These are phyloP conservation scores for Parnassius apollo DNA, from an alignment of 2,888 invertebrate species.

Conservation along the genomic window DNA sequence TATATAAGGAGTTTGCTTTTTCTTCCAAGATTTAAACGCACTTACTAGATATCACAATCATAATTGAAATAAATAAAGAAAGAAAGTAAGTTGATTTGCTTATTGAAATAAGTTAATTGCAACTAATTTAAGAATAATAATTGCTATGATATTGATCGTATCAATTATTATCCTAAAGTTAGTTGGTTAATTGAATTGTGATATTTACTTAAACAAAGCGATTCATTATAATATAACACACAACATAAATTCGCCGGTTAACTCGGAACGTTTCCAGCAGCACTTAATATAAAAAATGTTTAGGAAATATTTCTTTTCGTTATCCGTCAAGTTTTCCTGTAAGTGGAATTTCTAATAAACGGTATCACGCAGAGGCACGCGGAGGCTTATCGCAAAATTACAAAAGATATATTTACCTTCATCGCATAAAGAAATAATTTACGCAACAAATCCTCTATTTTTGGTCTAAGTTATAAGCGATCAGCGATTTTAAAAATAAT, in stretches of 20 bases:
- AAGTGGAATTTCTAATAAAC: constrained; percentile 38
- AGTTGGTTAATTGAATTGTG: no score
- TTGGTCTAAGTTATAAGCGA: constrained; percentile 32
- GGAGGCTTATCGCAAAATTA: constrained; percentile 63
- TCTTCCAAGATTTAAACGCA: no score
- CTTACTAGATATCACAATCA: no score
- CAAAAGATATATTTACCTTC: constrained; percentile 63
- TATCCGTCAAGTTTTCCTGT: constrained; percentile 33
- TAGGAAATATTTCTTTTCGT: constrained; percentile 30
- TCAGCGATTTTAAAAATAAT: constrained; percentile 26
- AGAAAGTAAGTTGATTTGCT: no score
- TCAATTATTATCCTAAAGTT: no score
- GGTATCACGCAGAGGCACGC: constrained; percentile 52
- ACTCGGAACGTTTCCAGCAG: neutral
- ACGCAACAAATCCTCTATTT: constrained; percentile 55
- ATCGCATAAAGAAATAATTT: constrained; percentile 72
- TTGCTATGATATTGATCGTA: no score
- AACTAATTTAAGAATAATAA: no score
- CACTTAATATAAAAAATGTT: neutral
- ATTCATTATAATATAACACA: neutral
- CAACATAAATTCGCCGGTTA: neutral
- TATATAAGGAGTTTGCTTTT: no score
- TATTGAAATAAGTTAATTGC: no score
- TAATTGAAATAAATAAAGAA: no score
- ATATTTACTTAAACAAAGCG: no score